Base-by-base conservation (phyloP, 2,888 invertebrate genomes). In the Abrostola triplasia region DNA sequence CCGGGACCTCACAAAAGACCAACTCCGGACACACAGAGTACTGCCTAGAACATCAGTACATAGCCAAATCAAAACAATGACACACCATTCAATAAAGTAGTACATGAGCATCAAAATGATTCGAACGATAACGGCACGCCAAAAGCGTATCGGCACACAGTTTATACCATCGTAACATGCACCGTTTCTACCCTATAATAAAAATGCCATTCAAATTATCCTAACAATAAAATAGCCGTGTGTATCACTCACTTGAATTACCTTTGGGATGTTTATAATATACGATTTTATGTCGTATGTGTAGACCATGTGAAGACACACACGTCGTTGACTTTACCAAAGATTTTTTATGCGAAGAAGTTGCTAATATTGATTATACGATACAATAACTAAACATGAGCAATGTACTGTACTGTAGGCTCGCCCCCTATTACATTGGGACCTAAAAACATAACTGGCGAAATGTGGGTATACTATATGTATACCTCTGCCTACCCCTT, bases 171-270 rank as follows among this genome's bases (percentile, higher is more conserved):
- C 70, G 84, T 89, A 88, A 88, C 88, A 83, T 82, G 84, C 84
- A 83, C 83, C 81, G 80, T 79, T 84, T 80, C 76, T 82, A 80
- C 83, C 84, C 87, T 79, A 71, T 67, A 84, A 86, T 92, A 92
- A 92, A 92, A 92, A 86, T 79, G 73, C 88, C 85, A 91, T 92
- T 91, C 87, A 90, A 92, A 92, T 92, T 92, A 92, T 90, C 86
- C 90, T 84, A 80, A 88, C 88, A 90, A 88, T 92, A 92, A 92
- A 92, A 88, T 81, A 83, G 80, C 73, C 67, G 79, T 90, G 90
- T 90, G 88, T 91, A 90, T 92, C 92, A 92, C 92, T 92, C 90
- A 90, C 88, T 88, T 80, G 88, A 88, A 92, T 92, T 92, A 87
- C 85, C 73, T 76, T 75, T 35, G 42, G 52, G 41, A 6, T 41